phyloP scores from a whole-genome alignment of 1,140 invertebrate species.

The Hermetia illucens region DNA sequence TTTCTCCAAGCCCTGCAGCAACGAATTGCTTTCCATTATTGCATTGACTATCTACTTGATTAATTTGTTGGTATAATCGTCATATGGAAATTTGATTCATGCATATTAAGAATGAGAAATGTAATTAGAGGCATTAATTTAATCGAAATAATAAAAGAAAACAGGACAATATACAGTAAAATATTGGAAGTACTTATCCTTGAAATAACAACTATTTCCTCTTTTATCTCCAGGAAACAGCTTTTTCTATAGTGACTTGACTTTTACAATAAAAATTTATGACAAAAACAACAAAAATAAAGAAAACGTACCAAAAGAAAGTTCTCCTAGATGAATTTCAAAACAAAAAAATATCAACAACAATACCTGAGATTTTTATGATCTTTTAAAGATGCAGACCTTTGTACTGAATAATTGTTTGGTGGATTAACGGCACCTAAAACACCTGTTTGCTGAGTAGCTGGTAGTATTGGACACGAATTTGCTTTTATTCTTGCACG shows the following conservation, averaged over 20 bases:
- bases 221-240: neutral
- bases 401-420: slow-evolving; percentile 30
- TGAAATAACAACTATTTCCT: neutral
- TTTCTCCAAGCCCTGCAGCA: too few relatives aligned
- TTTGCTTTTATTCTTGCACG: slow-evolving; percentile 73
- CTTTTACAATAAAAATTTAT: too few relatives aligned
- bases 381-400: slow-evolving; percentile 32
- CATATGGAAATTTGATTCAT: neutral
- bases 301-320: too few relatives aligned
- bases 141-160: neutral
- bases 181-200: neutral
- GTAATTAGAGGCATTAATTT: neutral
- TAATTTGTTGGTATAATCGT: too few relatives aligned
- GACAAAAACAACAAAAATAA: too few relatives aligned
- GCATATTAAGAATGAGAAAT: neutral
- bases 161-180: neutral
- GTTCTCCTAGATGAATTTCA: neutral
- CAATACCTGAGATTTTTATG: slow-evolving; percentile 29
- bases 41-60: too few relatives aligned
- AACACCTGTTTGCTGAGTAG: slow-evolving; percentile 9
- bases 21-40: too few relatives aligned
- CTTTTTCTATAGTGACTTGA: too few relatives aligned
- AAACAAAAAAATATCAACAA: neutral
- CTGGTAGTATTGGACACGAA: slow-evolving; percentile 55
- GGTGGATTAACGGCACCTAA: slow-evolving; percentile 10